phyloP scores from a whole-genome alignment of 2,797 vertebrate genomes.

The Corythornis leucogaster region DNA sequence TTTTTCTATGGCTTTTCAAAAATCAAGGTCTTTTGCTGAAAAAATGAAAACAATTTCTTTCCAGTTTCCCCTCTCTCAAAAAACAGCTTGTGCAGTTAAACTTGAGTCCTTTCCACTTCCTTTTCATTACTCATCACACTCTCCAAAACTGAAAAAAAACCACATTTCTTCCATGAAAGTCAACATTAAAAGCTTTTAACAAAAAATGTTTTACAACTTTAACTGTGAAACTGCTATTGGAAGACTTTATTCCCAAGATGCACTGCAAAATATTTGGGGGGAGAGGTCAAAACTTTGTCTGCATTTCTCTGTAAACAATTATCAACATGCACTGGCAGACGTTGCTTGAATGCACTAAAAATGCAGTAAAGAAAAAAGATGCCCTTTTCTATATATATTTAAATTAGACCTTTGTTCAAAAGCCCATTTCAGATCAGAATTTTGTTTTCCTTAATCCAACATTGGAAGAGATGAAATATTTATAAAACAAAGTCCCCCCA shows the following conservation, averaged over 20 bases:
- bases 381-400: slow-evolving; percentile 65
- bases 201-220: background rate
- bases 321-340: slow-evolving; percentile 12
- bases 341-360: slow-evolving; percentile 27
- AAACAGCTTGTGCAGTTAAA: background rate
- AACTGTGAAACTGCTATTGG: background rate
- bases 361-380: slow-evolving; percentile 15
- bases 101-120: background rate
- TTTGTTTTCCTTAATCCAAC: slow-evolving; percentile 53
- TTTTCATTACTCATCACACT: background rate
- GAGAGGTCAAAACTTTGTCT: background rate
- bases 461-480: slow-evolving; percentile 18
- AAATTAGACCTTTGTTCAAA: slow-evolving; percentile 60
- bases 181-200: background rate
- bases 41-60: background rate
- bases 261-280: background rate
- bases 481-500: background rate
- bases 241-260: background rate
- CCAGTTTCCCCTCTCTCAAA: background rate
- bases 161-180: background rate
- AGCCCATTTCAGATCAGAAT: slow-evolving; percentile 12
- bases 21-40: background rate
- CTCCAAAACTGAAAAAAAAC: background rate
- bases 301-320: background rate
- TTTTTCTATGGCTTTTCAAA: background rate